These are phyloP conservation scores for Acromyrmex echinatior DNA, from an alignment of 1,140 invertebrate species.

Conservation along the genomic window DNA sequence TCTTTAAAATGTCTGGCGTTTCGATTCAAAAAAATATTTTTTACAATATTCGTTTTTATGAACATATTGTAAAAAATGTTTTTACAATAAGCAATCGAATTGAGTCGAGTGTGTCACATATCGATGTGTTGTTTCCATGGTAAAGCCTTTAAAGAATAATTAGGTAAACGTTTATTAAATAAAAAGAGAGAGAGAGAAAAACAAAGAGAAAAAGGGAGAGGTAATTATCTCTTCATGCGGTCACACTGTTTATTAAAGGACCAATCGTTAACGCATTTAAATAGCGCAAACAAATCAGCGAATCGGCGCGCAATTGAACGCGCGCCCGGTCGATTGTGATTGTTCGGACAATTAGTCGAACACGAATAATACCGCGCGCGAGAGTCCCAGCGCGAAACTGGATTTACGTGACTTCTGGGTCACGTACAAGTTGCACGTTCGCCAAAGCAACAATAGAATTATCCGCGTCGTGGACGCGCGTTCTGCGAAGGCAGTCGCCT, in stretches of 20 bases:
- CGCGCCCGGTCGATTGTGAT: conserved; percentile 33
- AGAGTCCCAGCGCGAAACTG: conserved; percentile 34
- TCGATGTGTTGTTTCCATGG: too few relatives aligned
- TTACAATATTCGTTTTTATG: too few relatives aligned
- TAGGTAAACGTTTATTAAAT: neutral
- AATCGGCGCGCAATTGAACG: conserved; percentile 37
- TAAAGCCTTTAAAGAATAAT: neutral
- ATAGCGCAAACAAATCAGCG: conserved; percentile 41
- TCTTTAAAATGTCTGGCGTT: too few relatives aligned
- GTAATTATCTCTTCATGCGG: conserved; percentile 52
- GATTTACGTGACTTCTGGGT: conserved; percentile 64
- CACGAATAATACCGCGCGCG: conserved; percentile 29
- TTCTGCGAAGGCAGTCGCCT: conserved; percentile 14
- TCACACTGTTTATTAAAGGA: conserved; percentile 12
- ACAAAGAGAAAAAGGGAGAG: too few relatives aligned
- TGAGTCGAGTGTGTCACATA: too few relatives aligned
- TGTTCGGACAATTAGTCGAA: conserved; percentile 55
- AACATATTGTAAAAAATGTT: too few relatives aligned
- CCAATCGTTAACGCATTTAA: conserved; percentile 29
- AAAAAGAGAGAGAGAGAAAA: neutral
- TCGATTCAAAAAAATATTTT: too few relatives aligned
- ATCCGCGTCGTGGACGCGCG: conserved; percentile 37
- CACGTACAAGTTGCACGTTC: conserved; percentile 65
- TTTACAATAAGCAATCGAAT: too few relatives aligned
- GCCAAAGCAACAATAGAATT: conserved; percentile 64